Percentiles rank a stretch among this genome's conserved stretches.
Evolutionary conservation across 2,888 invertebrate genomes (phyloP).

Genomic region (Romanomermis culicivorax): DNA sequence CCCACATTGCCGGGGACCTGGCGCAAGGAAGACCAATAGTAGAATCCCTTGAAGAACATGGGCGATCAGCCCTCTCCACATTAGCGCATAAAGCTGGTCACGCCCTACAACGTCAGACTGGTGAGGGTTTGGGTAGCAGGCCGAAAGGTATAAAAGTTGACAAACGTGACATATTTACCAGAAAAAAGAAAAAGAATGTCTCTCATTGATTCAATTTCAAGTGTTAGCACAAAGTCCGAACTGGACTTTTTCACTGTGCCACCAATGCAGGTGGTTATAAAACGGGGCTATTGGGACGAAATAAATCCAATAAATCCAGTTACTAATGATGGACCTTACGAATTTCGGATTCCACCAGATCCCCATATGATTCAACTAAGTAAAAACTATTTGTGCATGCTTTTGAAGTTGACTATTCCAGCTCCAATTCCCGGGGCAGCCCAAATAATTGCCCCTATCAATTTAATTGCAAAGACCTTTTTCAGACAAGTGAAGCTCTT

Average conservation of each 20-base stretch:
- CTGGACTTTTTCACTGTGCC: slow-evolving; percentile 3
- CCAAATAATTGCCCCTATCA: neutral
- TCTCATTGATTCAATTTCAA: neutral
- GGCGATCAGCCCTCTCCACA: neutral
- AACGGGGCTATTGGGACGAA: slow-evolving; percentile 1
- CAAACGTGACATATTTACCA: neutral
- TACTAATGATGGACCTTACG: slow-evolving; percentile 3
- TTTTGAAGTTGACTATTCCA: neutral
- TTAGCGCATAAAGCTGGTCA: neutral
- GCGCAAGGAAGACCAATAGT: neutral
- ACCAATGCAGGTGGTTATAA: neutral
- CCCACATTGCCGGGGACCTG: neutral
- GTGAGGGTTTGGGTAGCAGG: neutral
- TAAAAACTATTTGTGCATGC: slow-evolving; percentile 3
- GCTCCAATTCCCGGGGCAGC: neutral
- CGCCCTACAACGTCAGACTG: neutral
- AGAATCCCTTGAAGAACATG: neutral
- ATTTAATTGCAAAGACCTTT: neutral
- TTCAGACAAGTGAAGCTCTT: neutral
- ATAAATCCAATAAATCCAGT: neutral
- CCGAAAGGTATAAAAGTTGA: neutral
- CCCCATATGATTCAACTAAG: neutral
- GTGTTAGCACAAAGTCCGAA: neutral
- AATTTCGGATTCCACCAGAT: slow-evolving; percentile 1
- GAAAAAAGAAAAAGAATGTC: neutral